A percentile compares a stretch with the other conserved stretches of the same genome.
Conservation (phyloP, 1,140 invertebrate genomes). For the Drosophila ogumai region DNA sequence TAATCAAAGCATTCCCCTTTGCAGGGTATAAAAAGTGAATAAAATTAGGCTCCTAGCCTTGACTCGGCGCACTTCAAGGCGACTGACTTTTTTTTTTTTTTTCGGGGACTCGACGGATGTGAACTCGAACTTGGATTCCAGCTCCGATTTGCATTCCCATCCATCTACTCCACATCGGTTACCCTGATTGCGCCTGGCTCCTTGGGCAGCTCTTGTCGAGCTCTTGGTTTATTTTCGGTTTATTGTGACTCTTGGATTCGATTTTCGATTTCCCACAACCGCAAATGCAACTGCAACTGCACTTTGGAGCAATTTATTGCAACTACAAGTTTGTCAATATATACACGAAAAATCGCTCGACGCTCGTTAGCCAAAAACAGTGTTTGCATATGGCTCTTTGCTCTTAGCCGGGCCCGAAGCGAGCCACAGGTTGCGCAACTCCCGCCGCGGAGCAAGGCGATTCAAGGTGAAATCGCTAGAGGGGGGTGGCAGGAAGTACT, state of each 20-base stretch:
- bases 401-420: conserved; percentile 33
- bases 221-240: conserved; percentile 22
- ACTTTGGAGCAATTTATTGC: conserved; percentile 54
- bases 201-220: conserved; percentile 23
- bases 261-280: conserved; percentile 57
- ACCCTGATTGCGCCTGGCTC: conserved; percentile 30
- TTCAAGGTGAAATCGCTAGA: conserved; percentile 76
- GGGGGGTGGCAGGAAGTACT: conserved; percentile 56
- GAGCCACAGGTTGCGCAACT: conserved; percentile 51
- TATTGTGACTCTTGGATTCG: conserved; percentile 23
- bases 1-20: neutral
- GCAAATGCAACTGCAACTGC: conserved; percentile 33
- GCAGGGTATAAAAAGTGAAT: neutral
- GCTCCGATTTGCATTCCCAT: conserved; percentile 54
- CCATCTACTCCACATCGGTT: conserved; percentile 37
- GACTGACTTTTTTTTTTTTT: conserved; percentile 10
- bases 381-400: conserved; percentile 64
- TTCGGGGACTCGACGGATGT: conserved; percentile 13
- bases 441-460: conserved; percentile 11
- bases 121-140: conserved; percentile 51
- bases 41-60: conserved; percentile 43
- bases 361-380: conserved; percentile 53
- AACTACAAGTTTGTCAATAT: conserved; percentile 58
- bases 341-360: conserved; percentile 54
- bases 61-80: conserved; percentile 28